Conservation (phyloP, 2,113 vertebrate genomes). For the Lepus europaeus region DNA sequence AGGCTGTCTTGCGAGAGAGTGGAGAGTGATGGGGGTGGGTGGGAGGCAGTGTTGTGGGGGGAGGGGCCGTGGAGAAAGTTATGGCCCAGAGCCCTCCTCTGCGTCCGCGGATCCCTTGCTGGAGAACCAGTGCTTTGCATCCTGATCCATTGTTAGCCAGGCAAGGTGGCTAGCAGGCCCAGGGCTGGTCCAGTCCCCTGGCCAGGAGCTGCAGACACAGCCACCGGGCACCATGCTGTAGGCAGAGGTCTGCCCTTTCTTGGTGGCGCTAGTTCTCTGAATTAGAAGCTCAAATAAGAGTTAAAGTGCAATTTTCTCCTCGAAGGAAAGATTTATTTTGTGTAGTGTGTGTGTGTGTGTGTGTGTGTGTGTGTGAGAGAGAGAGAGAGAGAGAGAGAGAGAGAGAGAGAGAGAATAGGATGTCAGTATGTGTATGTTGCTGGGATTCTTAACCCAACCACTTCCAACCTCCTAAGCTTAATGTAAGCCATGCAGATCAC, state of each 20-base stretch:
- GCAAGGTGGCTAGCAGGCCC: neutral
- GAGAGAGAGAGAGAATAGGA: too few species aligned
- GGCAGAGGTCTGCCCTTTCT: neutral
- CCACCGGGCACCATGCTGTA: neutral
- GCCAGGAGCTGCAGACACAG: neutral
- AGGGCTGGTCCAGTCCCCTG: neutral
- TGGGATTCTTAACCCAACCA: neutral
- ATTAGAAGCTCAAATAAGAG: neutral
- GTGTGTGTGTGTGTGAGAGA: neutral
- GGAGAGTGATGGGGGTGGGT: neutral
- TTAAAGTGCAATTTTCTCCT: neutral
- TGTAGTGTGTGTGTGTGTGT: neutral
- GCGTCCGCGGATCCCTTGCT: neutral
- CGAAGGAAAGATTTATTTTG: neutral
- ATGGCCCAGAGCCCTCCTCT: neutral
- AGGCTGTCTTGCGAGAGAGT: conserved; percentile 13
- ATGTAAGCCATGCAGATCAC: neutral
- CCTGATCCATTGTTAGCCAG: neutral
- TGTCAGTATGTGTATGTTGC: neutral
- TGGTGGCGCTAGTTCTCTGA: neutral
- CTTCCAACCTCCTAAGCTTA: neutral
- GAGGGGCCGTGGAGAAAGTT: neutral
- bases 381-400: neutral
- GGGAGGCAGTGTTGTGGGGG: too few species aligned
- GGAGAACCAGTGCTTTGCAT: neutral